Evolutionary conservation across 2,888 invertebrate genomes (phyloP).

Genomic region (Yponomeuta cagnagella): DNA sequence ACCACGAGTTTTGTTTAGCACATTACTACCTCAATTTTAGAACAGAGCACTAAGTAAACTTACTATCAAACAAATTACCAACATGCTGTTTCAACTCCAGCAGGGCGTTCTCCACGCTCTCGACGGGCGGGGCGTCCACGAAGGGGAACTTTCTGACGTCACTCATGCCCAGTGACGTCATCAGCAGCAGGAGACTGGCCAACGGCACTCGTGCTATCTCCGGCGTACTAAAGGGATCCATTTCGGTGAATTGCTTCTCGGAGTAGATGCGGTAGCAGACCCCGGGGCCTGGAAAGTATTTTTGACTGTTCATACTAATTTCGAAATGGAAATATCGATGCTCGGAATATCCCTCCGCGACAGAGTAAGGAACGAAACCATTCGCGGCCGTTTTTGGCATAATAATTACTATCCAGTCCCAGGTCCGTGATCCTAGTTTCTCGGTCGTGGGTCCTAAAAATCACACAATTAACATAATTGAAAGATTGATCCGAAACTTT

Average conservation of each 20-base stretch:
- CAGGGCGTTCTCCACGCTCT: conserved; percentile 91
- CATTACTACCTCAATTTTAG: too few relatives aligned
- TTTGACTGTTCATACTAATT: not conserved
- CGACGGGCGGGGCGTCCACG: conserved; percentile 91
- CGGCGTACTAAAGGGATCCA: conserved; percentile 91
- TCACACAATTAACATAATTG: too few relatives aligned
- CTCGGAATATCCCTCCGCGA: too few relatives aligned
- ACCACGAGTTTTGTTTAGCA: too few relatives aligned
- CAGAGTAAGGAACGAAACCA: too few relatives aligned
- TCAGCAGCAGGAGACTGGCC: conserved; percentile 91
- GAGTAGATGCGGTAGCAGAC: conserved; percentile 94
- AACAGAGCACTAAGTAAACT: too few relatives aligned
- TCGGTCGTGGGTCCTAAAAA: too few relatives aligned
- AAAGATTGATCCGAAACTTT: too few relatives aligned
- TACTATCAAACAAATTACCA: conserved; percentile 1
- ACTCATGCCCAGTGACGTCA: conserved; percentile 95
- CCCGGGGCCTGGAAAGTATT: conserved; percentile 83
- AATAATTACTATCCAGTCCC: too few relatives aligned
- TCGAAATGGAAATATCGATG: too few relatives aligned
- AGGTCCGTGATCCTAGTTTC: too few relatives aligned
- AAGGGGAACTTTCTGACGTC: conserved; percentile 96
- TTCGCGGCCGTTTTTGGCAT: too few relatives aligned
- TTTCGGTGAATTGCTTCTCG: conserved; percentile 85
- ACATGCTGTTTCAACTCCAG: conserved; percentile 91
- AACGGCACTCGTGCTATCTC: conserved; percentile 96